Conservation (phyloP, 2,797 vertebrate genomes). For the Melanotaenia boesemani region DNA sequence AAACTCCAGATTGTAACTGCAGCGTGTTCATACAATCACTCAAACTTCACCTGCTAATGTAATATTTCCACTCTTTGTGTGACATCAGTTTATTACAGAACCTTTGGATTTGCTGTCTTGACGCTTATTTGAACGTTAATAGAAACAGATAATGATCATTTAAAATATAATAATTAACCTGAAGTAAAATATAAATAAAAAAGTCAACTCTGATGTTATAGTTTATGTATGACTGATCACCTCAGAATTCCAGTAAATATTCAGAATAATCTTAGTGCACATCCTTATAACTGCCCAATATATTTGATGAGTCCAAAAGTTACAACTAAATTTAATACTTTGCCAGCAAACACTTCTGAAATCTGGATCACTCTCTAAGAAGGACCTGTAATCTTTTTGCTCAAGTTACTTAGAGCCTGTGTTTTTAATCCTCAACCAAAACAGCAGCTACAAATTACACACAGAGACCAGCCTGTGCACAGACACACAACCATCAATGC, state of each 20-base stretch:
- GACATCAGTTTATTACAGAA: neutral
- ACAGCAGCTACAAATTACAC: conserved; percentile 48
- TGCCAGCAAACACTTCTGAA: conserved; percentile 43
- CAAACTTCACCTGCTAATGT: neutral
- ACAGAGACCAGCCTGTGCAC: neutral
- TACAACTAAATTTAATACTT: neutral
- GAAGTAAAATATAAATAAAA: neutral
- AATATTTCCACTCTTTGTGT: neutral
- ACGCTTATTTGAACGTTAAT: neutral
- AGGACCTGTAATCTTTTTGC: conserved; percentile 75
- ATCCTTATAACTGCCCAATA: conserved; percentile 5
- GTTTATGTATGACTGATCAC: neutral
- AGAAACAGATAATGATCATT: neutral
- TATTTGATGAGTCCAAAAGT: conserved; percentile 9
- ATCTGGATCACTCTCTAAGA: conserved; percentile 67
- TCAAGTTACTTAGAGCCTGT: conserved; percentile 62
- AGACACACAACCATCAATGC: neutral
- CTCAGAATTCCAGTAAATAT: neutral
- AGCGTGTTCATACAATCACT: neutral
- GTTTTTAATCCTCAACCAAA: conserved; percentile 69
- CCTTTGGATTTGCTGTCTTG: neutral
- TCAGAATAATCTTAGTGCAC: neutral
- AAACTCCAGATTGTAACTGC: too few species aligned
- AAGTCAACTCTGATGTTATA: neutral
- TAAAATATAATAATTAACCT: neutral